phyloP scores from a whole-genome alignment of 2,113 vertebrate genomes.

The Labrus mixtus region DNA sequence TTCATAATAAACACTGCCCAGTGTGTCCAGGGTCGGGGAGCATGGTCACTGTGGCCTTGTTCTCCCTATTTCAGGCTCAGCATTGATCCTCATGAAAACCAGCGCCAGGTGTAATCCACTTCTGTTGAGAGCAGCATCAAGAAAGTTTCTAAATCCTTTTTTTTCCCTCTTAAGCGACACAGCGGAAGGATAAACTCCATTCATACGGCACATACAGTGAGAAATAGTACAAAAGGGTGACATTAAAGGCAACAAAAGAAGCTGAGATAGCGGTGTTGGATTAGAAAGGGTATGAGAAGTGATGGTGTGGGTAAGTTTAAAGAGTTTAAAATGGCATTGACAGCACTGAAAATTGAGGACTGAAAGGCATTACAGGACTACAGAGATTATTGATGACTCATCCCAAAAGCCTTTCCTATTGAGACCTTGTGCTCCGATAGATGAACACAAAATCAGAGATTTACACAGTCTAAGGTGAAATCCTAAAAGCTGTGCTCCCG shows the following conservation, averaged over 20 bases:
- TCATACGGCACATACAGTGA: constrained; percentile 12
- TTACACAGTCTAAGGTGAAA: constrained; percentile 66
- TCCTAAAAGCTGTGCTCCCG: constrained; percentile 53
- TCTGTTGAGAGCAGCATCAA: constrained; percentile 45
- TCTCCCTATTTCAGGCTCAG: constrained; percentile 13
- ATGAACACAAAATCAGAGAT: constrained; percentile 69
- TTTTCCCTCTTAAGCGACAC: constrained; percentile 17
- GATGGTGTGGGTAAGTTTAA: constrained; percentile 38
- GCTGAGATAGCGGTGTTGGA: constrained; percentile 32
- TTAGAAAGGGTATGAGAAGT: constrained; percentile 33
- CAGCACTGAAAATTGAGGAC: constrained; percentile 55
- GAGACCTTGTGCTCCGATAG: constrained; percentile 32
- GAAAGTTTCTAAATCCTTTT: constrained; percentile 39
- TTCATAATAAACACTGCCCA: constrained; percentile 35
- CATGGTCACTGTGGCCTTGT: background rate
- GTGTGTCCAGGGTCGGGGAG: constrained; percentile 15
- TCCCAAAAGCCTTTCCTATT: constrained; percentile 52
- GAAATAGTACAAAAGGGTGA: constrained; percentile 22
- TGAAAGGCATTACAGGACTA: constrained; percentile 67
- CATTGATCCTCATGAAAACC: constrained; percentile 40
- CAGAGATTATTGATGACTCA: constrained; percentile 73
- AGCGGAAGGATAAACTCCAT: constrained; percentile 26
- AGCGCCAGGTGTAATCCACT: constrained; percentile 46
- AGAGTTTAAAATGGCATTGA: constrained; percentile 50
- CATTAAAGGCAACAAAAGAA: constrained; percentile 51